phyloP scores from a whole-genome alignment of 2,888 invertebrate genomes.

The Candidula unifasciata region DNA sequence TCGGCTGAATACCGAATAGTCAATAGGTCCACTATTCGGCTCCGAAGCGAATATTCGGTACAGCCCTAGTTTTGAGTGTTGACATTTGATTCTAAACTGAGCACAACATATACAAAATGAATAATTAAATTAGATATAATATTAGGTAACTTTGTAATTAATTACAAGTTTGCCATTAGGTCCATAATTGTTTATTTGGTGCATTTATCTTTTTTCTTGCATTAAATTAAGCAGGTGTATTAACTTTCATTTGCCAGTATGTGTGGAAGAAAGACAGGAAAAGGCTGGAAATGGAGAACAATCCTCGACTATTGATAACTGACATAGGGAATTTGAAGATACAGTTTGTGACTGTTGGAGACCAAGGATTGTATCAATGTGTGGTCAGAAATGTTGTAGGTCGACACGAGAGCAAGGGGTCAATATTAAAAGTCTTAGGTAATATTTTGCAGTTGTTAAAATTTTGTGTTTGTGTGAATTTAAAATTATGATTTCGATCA shows the following conservation, averaged over 20 bases:
- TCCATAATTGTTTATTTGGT: too few relatives aligned
- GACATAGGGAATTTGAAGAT: conserved; percentile 49
- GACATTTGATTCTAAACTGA: too few relatives aligned
- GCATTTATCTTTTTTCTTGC: neutral
- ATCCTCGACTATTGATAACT: conserved; percentile 34
- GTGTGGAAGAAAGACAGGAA: conserved; percentile 50
- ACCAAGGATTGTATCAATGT: conserved; percentile 53
- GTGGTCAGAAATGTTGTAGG: conserved; percentile 49
- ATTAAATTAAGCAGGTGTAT: neutral
- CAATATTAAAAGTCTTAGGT: conserved; percentile 51
- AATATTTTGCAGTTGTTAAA: neutral
- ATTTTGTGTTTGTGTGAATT: too few relatives aligned
- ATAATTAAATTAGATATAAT: too few relatives aligned
- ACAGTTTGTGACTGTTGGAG: conserved; percentile 34
- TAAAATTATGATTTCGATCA: too few relatives aligned
- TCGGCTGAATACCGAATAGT: too few relatives aligned
- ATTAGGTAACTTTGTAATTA: too few relatives aligned
- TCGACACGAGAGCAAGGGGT: conserved; percentile 42
- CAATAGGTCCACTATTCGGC: too few relatives aligned
- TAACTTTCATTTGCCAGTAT: conserved; percentile 33
- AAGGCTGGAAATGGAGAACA: conserved; percentile 36
- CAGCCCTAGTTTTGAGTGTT: too few relatives aligned
- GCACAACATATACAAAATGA: too few relatives aligned
- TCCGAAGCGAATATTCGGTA: too few relatives aligned
- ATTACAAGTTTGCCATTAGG: too few relatives aligned